Percentiles rank a stretch among this genome's conserved stretches.
These are phyloP conservation scores for Xanthorhoe designata DNA, from an alignment of 2,888 invertebrate species.

Conservation along the genomic window DNA sequence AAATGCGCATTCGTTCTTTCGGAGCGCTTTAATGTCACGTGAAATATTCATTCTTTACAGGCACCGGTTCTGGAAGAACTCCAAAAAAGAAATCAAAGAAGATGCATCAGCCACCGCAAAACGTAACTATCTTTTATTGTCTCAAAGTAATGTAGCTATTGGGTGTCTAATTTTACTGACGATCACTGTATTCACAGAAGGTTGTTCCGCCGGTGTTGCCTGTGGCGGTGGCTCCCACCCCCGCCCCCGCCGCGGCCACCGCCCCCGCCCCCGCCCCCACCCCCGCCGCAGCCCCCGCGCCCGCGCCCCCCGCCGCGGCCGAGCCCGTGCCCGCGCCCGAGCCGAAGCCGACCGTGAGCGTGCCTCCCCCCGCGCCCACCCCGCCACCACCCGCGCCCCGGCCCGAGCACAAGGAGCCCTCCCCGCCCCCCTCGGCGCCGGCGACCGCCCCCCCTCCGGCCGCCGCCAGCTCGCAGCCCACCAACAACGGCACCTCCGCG, in stretches of 20 bases:
- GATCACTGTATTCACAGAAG: slow-evolving; percentile 55
- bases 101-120: slow-evolving; percentile 72
- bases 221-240: slow-evolving; percentile 39
- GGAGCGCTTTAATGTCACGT: slow-evolving; percentile 41
- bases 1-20: slow-evolving; percentile 30
- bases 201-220: slow-evolving; percentile 48
- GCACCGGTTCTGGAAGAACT: slow-evolving; percentile 70
- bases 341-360: neutral
- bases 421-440: slow-evolving; percentile 47
- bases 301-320: slow-evolving; percentile 37
- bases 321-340: slow-evolving; percentile 47
- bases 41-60: slow-evolving; percentile 59
- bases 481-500: slow-evolving; percentile 45
- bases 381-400: slow-evolving; percentile 46
- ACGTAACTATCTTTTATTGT: slow-evolving; percentile 64
- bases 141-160: neutral
- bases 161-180: neutral
- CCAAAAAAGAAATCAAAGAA: slow-evolving; percentile 80
- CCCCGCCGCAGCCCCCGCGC: slow-evolving; percentile 50
- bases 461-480: slow-evolving; percentile 17
- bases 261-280: slow-evolving; percentile 34
- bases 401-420: slow-evolving; percentile 50
- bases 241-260: slow-evolving; percentile 47
- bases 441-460: slow-evolving; percentile 51
- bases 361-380: slow-evolving; percentile 25